These are phyloP conservation scores for Clivina fossor DNA, from an alignment of 2,888 invertebrate species.

Conservation along the genomic window DNA sequence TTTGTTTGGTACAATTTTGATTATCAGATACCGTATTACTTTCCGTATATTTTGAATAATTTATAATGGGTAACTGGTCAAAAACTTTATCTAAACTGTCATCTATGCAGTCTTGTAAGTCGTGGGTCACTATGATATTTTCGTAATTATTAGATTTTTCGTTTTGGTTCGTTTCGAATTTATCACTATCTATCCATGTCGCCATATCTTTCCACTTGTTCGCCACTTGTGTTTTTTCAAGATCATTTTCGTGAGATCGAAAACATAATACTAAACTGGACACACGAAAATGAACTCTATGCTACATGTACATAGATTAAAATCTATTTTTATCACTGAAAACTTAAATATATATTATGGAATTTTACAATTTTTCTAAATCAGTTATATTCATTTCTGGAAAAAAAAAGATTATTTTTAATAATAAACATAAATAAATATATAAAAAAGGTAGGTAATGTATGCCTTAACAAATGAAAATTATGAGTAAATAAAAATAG, in stretches of 20 bases:
- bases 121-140: slow-evolving; percentile 56
- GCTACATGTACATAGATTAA: slow-evolving; percentile 1
- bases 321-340: slow-evolving; percentile 33
- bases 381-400: too few relatives aligned
- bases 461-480: too few relatives aligned
- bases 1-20: slow-evolving; percentile 52
- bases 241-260: slow-evolving; percentile 29
- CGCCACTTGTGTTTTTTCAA: slow-evolving; percentile 33
- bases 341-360: slow-evolving; percentile 26
- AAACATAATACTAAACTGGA: slow-evolving; percentile 29
- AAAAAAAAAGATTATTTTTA: too few relatives aligned
- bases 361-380: slow-evolving; percentile 30
- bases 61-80: slow-evolving; percentile 53
- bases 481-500: too few relatives aligned
- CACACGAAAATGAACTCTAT: slow-evolving; percentile 23
- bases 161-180: slow-evolving; percentile 36
- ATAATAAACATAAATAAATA: slow-evolving; percentile 21
- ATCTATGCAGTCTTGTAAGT: slow-evolving; percentile 58
- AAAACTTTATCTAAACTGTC: slow-evolving; percentile 54
- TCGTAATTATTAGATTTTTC: slow-evolving; percentile 48
- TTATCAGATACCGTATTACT: slow-evolving; percentile 46
- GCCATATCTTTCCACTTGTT: slow-evolving; percentile 45
- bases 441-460: too few relatives aligned
- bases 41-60: slow-evolving; percentile 46
- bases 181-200: slow-evolving; percentile 50